Percentiles rank a stretch among this genome's conserved stretches.
phyloP scores from a whole-genome alignment of 92 coral and sea anemone species.

The Siderastrea siderea region DNA sequence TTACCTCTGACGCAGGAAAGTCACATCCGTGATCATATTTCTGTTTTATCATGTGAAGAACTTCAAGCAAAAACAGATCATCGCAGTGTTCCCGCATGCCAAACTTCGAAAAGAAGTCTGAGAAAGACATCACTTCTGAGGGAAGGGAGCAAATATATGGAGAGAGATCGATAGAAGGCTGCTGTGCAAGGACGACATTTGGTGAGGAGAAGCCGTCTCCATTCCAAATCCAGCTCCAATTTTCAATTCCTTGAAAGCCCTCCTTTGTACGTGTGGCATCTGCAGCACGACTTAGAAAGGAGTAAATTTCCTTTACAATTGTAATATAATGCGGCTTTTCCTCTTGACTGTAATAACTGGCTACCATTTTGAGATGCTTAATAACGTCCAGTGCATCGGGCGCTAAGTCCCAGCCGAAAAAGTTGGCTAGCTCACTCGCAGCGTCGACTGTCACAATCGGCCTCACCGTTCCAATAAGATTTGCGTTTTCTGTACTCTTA shows the following conservation, averaged over 20 bases:
- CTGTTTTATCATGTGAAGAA: slow-evolving; percentile 67
- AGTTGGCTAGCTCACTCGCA: slow-evolving; percentile 10
- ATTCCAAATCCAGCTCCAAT: slow-evolving; percentile 77
- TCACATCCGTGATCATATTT: slow-evolving; percentile 42
- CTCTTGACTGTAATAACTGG: slow-evolving; percentile 27
- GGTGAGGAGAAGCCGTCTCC: slow-evolving; percentile 85
- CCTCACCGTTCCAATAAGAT: slow-evolving; percentile 70
- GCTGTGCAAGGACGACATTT: slow-evolving; percentile 39
- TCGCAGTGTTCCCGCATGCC: slow-evolving; percentile 64
- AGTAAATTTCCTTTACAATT: slow-evolving; percentile 55
- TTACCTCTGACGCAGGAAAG: slow-evolving; percentile 20
- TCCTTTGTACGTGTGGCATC: background rate
- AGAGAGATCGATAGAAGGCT: slow-evolving; percentile 62
- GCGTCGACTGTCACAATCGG: slow-evolving; percentile 40
- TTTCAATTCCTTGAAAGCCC: slow-evolving; percentile 4
- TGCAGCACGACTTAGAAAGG: slow-evolving; percentile 13
- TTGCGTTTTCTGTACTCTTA: slow-evolving; percentile 15
- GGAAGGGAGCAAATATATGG: slow-evolving; percentile 78
- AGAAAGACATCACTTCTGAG: slow-evolving; percentile 45
- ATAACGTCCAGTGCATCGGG: slow-evolving; percentile 57
- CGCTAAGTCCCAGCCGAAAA: slow-evolving; percentile 67
- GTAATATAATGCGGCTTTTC: slow-evolving; percentile 70
- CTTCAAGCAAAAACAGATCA: slow-evolving; percentile 44
- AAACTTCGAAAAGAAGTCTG: slow-evolving; percentile 31
- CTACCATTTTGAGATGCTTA: slow-evolving; percentile 57